Conservation (phyloP, 2,888 invertebrate genomes). For the Camptogramma bilineatum region DNA sequence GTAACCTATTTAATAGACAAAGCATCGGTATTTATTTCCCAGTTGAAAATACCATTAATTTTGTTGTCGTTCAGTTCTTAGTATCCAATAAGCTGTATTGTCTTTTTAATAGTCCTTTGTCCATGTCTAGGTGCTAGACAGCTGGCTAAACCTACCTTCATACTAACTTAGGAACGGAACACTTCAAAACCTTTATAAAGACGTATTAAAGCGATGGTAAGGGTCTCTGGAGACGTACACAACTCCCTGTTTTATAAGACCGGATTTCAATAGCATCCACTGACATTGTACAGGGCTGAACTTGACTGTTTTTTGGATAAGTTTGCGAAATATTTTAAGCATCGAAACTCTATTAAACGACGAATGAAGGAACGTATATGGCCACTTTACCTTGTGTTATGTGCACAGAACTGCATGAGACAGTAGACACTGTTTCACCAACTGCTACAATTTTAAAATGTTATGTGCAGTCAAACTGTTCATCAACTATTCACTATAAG, state of each 20-base stretch:
- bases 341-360: neutral
- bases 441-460: too few relatives aligned
- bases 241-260: constrained; percentile 50
- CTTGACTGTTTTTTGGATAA: neutral
- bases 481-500: too few relatives aligned
- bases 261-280: constrained; percentile 60
- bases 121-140: constrained; percentile 19
- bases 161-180: constrained; percentile 26
- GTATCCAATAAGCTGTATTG: neutral
- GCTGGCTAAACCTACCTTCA: constrained; percentile 14
- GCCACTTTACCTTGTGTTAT: too few relatives aligned
- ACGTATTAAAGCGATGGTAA: constrained; percentile 27
- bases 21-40: too few relatives aligned
- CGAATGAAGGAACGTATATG: too few relatives aligned
- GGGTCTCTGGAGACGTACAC: constrained; percentile 30
- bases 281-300: constrained; percentile 42
- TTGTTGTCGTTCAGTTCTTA: neutral
- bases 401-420: too few relatives aligned
- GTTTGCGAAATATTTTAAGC: neutral
- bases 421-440: too few relatives aligned
- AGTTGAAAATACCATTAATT: neutral
- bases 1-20: too few relatives aligned
- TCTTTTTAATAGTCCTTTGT: constrained; percentile 13
- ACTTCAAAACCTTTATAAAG: constrained; percentile 30
- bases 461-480: too few relatives aligned